These are phyloP conservation scores for Adelphocoris suturalis DNA, from an alignment of 2,888 invertebrate species.

Conservation along the genomic window DNA sequence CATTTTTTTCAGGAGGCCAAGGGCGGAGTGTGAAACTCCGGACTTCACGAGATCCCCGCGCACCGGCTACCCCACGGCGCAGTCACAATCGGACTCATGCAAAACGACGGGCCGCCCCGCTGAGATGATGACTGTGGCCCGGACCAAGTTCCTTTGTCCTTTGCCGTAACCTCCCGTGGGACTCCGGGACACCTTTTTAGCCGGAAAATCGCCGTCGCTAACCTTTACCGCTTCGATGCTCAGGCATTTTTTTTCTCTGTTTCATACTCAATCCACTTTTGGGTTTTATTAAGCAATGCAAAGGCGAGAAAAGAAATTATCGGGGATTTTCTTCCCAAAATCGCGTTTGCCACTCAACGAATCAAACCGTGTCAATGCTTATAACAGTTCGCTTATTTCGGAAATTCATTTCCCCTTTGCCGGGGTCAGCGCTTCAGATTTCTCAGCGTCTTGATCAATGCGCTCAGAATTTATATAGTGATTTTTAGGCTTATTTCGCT, in stretches of 20 bases:
- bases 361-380: constrained; percentile 5
- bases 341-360: neutral
- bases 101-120: neutral
- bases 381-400: neutral
- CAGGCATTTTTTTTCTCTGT: neutral
- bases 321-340: neutral
- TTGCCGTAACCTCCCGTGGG: constrained; percentile 17
- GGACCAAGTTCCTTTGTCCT: constrained; percentile 10
- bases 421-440: too few species aligned
- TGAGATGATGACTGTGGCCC: neutral
- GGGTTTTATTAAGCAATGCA: constrained; percentile 23
- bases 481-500: too few species aligned
- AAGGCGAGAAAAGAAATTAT: neutral
- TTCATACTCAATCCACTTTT: neutral
- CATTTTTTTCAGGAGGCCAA: constrained; percentile 11
- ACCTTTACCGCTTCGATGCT: constrained; percentile 56
- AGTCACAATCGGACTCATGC: constrained; percentile 23
- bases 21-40: neutral
- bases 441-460: too few species aligned
- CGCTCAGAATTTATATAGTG: too few species aligned
- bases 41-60: neutral
- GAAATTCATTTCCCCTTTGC: neutral
- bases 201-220: constrained; percentile 52
- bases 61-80: neutral
- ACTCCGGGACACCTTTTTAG: neutral